Base-by-base conservation (phyloP, 2,888 invertebrate genomes). In the Mimachlamys varia region DNA sequence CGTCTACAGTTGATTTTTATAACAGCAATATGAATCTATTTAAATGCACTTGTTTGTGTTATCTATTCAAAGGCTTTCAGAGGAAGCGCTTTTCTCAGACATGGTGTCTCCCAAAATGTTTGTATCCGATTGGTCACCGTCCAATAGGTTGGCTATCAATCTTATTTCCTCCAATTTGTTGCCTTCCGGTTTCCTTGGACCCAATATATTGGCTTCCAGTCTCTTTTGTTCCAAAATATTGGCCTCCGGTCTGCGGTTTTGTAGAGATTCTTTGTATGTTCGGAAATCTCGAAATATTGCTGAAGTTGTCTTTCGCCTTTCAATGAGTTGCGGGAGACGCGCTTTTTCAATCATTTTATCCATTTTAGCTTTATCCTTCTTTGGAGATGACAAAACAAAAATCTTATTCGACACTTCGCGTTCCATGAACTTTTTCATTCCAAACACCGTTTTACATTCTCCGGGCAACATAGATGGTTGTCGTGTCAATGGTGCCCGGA, bases 391-490 rank as follows among this genome's bases (percentile, higher is more conserved):
- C 2, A 76, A 37, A 10, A 89, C 50, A 13, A 88, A 38, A 4
- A 89, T 89, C 90, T 87, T 90, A 38, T 55, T 90, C 37, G 87
- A 55, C 2, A 89, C 89, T 49, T 90, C 90, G n/a, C 89, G 89
- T 38, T 89, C 88, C 10, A 90, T 89, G 38, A 90, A 90, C 55
- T 89, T 90, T 38, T 90, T 90, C 90, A 90, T 90, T 37, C 89
- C 76, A 38, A 87, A 89, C n/a, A 87, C 87, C 12, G 90, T 90
- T 89, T 89, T 90, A 53, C 90, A 90, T 58, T 90, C 89, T 17
- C 90, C 90, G 5, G 90, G 89, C 44, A 90, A 90, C 89, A 90
- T 58, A 17, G 49, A 38, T 87, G 89, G 27, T 88, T 38, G 55
- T 50, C 22, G 55, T 38, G 88, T 49, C 33, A 88, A 38, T 17